A percentile compares a stretch with the other conserved stretches of the same genome.
phyloP scores from a whole-genome alignment of 2,113 vertebrate species.

The Pomatostomus ruficeps region DNA sequence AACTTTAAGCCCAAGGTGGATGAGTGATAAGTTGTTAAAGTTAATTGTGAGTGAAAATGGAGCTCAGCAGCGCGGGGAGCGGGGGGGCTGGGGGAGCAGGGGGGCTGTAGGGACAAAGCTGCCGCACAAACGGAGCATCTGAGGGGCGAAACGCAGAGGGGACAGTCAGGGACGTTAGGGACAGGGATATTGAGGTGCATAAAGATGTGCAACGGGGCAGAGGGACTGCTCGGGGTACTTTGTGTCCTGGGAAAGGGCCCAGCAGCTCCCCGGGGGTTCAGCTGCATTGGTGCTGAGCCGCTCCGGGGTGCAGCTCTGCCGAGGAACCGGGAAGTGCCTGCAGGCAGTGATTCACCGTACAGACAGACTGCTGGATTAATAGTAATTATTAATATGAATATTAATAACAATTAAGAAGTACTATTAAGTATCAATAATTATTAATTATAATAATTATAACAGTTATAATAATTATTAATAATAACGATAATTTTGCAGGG shows the following conservation, averaged over 20 bases:
- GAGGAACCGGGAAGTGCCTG: neutral
- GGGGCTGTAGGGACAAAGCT: neutral
- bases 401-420: too few relatives aligned
- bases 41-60: constrained; percentile 48
- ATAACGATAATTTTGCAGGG: too few relatives aligned
- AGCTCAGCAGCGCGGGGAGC: neutral
- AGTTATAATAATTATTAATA: too few relatives aligned
- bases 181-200: neutral
- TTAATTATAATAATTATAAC: too few relatives aligned
- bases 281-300: neutral
- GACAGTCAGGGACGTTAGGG: neutral
- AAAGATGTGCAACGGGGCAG: neutral
- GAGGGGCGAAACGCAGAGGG: neutral
- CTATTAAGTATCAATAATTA: too few relatives aligned
- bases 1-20: constrained; percentile 30
- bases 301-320: neutral
- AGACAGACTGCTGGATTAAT: neutral
- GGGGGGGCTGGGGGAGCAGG: neutral
- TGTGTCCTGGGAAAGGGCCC: neutral
- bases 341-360: neutral
- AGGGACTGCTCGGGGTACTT: neutral
- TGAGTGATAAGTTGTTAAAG: constrained; percentile 63
- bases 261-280: neutral
- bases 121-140: neutral
- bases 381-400: too few relatives aligned